phyloP scores from a whole-genome alignment of 2,113 vertebrate genomes.

The Camarhynchus parvulus region DNA sequence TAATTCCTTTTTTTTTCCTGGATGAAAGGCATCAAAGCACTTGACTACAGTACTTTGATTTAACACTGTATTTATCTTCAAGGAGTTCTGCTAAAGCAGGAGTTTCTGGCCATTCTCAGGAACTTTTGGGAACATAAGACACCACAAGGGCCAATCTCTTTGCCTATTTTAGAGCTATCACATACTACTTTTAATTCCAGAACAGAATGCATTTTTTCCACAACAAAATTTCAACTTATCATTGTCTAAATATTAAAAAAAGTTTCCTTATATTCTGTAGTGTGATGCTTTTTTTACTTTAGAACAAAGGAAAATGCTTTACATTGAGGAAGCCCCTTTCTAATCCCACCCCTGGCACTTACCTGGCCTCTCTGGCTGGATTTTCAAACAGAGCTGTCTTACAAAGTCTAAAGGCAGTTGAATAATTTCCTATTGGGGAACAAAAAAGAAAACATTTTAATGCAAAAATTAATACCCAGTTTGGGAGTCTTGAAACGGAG shows the following conservation, averaged over 20 bases:
- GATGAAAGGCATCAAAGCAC: neutral
- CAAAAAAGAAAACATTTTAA: neutral
- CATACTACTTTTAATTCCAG: neutral
- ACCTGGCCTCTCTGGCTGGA: constrained; percentile 95
- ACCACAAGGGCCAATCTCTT: neutral
- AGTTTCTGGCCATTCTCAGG: neutral
- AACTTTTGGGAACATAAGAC: neutral
- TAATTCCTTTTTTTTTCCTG: neutral
- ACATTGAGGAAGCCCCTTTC: neutral
- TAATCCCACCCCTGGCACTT: neutral
- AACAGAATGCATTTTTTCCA: neutral
- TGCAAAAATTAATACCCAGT: neutral
- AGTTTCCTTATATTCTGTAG: neutral
- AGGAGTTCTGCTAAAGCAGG: neutral
- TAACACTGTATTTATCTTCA: neutral
- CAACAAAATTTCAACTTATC: neutral
- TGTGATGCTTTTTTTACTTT: neutral
- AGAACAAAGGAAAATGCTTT: neutral
- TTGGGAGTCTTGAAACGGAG: neutral
- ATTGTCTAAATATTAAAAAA: neutral
- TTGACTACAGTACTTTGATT: neutral
- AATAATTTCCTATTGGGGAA: constrained; percentile 87
- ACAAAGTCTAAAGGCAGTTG: constrained; percentile 94
- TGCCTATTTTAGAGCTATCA: neutral
- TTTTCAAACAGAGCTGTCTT: constrained; percentile 91